Evolutionary conservation across 2,797 vertebrate species (phyloP).

Genomic region (Arctocebus calabarensis): DNA sequence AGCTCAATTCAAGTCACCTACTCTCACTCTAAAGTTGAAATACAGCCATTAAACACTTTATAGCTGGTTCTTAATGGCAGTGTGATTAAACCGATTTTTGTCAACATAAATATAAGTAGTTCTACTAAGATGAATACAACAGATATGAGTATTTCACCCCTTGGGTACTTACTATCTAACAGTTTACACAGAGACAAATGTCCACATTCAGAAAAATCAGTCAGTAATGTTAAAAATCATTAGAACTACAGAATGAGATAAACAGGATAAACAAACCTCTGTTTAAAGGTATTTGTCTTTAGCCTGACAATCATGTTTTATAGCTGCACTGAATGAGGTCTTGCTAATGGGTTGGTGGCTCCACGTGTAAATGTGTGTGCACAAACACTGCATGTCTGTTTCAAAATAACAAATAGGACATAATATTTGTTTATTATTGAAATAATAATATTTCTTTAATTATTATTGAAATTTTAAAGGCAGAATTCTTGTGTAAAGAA

Average conservation of each 20-base stretch:
- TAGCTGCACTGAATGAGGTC: not conserved
- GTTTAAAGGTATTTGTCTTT: not conserved
- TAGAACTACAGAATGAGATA: not conserved
- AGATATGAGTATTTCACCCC: not conserved
- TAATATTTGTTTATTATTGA: not conserved
- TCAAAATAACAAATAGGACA: not conserved
- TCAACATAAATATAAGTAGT: slow-evolving; percentile 10
- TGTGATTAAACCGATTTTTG: slow-evolving; percentile 73
- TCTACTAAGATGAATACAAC: slow-evolving; percentile 1
- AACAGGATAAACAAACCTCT: not conserved
- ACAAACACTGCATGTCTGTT: not conserved
- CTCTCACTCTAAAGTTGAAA: slow-evolving; percentile 68
- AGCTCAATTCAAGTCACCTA: slow-evolving; percentile 55
- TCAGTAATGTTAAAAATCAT: not conserved
- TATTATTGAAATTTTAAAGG: not conserved
- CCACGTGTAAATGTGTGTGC: not conserved
- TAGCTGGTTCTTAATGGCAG: slow-evolving; percentile 62
- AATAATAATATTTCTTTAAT: slow-evolving; percentile 20
- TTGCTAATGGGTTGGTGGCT: not conserved
- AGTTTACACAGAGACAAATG: not conserved
- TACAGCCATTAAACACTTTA: slow-evolving; percentile 69
- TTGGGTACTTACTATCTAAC: not conserved
- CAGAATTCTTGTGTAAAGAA: not conserved
- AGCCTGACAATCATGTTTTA: not conserved
- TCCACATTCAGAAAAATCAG: slow-evolving; percentile 14